Evolutionary conservation across 2,888 invertebrate genomes (phyloP), one percentile per base, ranked within the genome.

Genomic region (Strigamia maritima): DNA sequence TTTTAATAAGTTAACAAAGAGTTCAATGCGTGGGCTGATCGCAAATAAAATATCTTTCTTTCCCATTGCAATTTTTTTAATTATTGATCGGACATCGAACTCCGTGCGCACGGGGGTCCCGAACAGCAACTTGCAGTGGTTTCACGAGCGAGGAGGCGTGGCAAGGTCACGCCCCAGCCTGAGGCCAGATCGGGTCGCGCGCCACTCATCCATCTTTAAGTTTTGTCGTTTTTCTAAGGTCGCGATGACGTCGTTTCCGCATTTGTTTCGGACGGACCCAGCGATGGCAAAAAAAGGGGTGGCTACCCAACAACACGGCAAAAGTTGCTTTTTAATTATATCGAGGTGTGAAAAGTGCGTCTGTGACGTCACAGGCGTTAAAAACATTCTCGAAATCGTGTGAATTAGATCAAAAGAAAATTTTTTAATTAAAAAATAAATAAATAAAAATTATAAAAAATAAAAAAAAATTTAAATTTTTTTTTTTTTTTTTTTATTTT

Each of bases 1-100:
- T 65, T 65, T 65, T 65, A 65, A 65, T 65, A 26, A 65, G 65
- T 65, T 65, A 65, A 24, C 65, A 65, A 65, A 65, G 26, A 65
- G 65, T 65, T 65, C 65, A 65, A 26, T 1, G 26, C 16, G 8
- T 26, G 24, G 65, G 65, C 26, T 24, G 26, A 65, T 65, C 65
- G 24, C 16, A 65, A 65, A 26, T 10, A 26, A 65, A 65, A 26
- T 10, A 26, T 65, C 26, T 14, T 6, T 10, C 24, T 26, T 65
- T 65, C 16, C 2, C 44, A 16, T 16, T 2, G 3, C 2, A 16
- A 16, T 49, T 12, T 2, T 14, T 49, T 26, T 65, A 26, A 65
- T 65, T 65, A 65, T 65, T 16, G 65, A 65, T 65, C 65, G 65
- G 65, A 4, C 65, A 26, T 26, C 26, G 65, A 26, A 65, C 65